A percentile compares a stretch with the other conserved stretches of the same genome.
Conservation (phyloP, 2,888 invertebrate species). For the Kryphioiulus occultus region DNA sequence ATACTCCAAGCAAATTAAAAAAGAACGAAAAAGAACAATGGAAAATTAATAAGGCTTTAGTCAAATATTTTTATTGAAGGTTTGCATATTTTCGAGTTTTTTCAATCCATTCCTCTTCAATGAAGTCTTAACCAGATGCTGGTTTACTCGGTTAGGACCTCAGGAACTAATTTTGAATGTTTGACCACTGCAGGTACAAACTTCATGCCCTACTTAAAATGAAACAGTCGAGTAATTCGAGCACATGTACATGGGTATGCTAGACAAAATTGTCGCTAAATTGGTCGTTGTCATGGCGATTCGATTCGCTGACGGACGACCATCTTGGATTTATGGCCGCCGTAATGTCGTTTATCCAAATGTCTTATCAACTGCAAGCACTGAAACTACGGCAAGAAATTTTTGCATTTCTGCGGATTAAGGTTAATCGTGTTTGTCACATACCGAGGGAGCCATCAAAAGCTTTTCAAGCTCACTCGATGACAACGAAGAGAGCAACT, state of each 20-base stretch:
- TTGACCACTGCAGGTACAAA: too few relatives aligned
- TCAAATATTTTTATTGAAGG: too few relatives aligned
- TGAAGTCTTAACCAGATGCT: too few relatives aligned
- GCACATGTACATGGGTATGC: too few relatives aligned
- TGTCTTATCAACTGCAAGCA: not conserved
- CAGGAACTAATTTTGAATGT: too few relatives aligned
- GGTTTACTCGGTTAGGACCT: too few relatives aligned
- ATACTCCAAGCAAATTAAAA: too few relatives aligned
- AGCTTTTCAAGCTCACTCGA: not conserved
- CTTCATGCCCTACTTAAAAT: too few relatives aligned
- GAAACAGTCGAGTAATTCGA: not conserved
- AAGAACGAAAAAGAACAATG: too few relatives aligned
- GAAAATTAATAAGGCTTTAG: too few relatives aligned
- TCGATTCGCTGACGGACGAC: not conserved
- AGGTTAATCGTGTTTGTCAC: not conserved
- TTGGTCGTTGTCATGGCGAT: constrained; percentile 5
- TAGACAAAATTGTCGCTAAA: not conserved
- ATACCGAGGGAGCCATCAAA: constrained; percentile 5
- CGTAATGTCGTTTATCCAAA: not conserved
- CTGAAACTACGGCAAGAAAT: not conserved
- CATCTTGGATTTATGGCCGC: not conserved
- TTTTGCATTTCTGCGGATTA: not conserved
- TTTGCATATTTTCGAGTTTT: too few relatives aligned
- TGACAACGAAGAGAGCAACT: constrained; percentile 5
- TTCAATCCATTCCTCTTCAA: too few relatives aligned